These are phyloP conservation scores for Tetramorium simillimum DNA, from an alignment of 1,140 invertebrate species.

Conservation along the genomic window DNA sequence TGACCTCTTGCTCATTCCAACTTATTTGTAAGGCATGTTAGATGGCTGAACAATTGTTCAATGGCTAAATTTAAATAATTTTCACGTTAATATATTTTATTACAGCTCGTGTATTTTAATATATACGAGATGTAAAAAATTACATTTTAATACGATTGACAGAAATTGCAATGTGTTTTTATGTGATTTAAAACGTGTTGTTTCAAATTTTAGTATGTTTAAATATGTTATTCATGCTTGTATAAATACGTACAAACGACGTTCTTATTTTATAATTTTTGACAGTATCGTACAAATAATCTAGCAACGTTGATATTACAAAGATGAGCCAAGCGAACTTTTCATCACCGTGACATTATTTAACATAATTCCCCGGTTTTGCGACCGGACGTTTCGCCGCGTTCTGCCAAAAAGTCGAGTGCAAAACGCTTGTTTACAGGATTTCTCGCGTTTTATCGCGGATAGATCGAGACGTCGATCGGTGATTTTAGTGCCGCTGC, in stretches of 20 bases:
- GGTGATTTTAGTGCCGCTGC: slow-evolving; percentile 49
- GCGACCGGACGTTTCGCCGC: background rate
- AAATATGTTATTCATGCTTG: slow-evolving; percentile 2
- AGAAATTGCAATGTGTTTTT: background rate
- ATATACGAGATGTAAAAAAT: background rate
- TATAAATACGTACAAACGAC: too few species aligned
- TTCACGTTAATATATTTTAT: background rate
- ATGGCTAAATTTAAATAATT: background rate
- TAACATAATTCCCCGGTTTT: slow-evolving; percentile 14
- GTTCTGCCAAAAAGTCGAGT: slow-evolving; percentile 45
- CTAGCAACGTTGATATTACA: slow-evolving; percentile 13
- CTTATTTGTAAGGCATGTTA: background rate
- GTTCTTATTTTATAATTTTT: slow-evolving; percentile 8
- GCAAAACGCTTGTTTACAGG: slow-evolving; percentile 18
- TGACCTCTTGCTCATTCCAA: background rate
- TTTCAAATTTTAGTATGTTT: background rate
- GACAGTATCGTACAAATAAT: background rate
- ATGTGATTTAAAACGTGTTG: background rate
- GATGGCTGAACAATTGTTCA: background rate
- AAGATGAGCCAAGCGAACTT: background rate
- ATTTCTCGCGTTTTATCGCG: slow-evolving; percentile 41
- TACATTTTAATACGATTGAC: background rate
- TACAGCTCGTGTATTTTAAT: background rate
- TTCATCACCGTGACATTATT: slow-evolving; percentile 15
- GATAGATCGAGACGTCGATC: slow-evolving; percentile 57